phyloP scores from a whole-genome alignment of 2,888 invertebrate genomes.

The Ctenicera cuprea region DNA sequence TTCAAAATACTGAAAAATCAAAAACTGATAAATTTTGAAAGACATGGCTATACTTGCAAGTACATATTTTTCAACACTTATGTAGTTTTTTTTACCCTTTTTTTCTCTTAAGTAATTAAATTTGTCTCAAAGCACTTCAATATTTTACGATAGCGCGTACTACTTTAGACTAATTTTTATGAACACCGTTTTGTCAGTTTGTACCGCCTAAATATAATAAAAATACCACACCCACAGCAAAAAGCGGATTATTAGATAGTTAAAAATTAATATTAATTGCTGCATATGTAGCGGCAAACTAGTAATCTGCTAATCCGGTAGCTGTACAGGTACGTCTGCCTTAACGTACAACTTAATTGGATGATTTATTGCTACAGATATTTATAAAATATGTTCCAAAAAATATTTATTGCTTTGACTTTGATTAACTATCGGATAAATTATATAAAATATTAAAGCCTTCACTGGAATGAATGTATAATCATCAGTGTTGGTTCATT shows the following conservation, averaged over 20 bases:
- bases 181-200: background rate
- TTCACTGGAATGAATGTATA: slow-evolving; percentile 6
- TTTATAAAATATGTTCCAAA: slow-evolving; percentile 17
- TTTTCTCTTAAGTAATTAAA: no score
- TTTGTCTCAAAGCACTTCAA: no score
- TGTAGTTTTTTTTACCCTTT: no score
- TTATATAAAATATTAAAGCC: slow-evolving; percentile 23
- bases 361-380: slow-evolving; percentile 22
- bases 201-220: background rate
- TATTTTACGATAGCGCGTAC: no score
- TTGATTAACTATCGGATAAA: slow-evolving; percentile 25
- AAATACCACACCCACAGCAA: slow-evolving; percentile 5
- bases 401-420: slow-evolving; percentile 9
- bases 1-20: no score
- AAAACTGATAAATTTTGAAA: no score
- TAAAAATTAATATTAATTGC: slow-evolving; percentile 14
- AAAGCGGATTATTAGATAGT: background rate
- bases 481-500: slow-evolving; percentile 18
- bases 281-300: background rate
- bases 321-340: background rate
- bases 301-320: slow-evolving; percentile 23
- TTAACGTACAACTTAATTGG: slow-evolving; percentile 18
- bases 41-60: no score
- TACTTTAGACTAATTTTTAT: background rate
- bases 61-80: no score